Conservation (phyloP, 92 coral and sea anemone species). For the Umimayanthus chanpuru region DNA sequence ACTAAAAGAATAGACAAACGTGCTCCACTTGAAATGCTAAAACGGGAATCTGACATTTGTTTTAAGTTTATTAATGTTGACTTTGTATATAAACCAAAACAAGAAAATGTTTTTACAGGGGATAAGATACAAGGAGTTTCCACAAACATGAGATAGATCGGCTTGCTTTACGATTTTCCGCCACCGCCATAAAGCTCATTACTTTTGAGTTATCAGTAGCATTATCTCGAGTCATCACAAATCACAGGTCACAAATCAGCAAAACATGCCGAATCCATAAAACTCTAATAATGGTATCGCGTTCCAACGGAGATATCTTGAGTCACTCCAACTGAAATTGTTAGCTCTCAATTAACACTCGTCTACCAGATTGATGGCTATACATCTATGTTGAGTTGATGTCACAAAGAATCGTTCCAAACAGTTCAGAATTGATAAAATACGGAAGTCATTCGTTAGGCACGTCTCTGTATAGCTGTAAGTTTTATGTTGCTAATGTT, state of each 20-base stretch:
- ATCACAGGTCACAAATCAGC: conserved; percentile 43
- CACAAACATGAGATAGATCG: conserved; percentile 17
- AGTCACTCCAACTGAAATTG: conserved; percentile 38
- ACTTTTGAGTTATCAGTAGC: conserved; percentile 21
- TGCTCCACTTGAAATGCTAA: neutral
- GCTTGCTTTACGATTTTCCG: conserved; percentile 38
- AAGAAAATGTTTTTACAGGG: conserved; percentile 30
- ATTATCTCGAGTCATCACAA: conserved; percentile 35
- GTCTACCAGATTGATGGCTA: conserved; percentile 14
- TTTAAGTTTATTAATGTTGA: conserved; percentile 39
- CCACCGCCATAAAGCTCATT: conserved; percentile 30
- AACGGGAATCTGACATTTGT: neutral
- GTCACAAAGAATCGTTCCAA: conserved; percentile 5
- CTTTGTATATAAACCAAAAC: conserved; percentile 26
- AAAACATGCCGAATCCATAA: conserved; percentile 44
- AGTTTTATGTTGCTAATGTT: neutral
- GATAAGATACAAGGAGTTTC: conserved; percentile 25
- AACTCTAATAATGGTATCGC: conserved; percentile 39
- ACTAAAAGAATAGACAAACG: neutral
- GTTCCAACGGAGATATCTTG: conserved; percentile 13
- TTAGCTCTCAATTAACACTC: conserved; percentile 37
- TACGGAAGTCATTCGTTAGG: neutral
- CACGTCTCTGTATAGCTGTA: neutral
- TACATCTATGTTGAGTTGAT: conserved; percentile 26
- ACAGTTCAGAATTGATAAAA: conserved; percentile 28